These are phyloP conservation scores for Pipistrellus pipistrellus DNA, from an alignment of 2,797 vertebrate genomes.

Conservation along the genomic window DNA sequence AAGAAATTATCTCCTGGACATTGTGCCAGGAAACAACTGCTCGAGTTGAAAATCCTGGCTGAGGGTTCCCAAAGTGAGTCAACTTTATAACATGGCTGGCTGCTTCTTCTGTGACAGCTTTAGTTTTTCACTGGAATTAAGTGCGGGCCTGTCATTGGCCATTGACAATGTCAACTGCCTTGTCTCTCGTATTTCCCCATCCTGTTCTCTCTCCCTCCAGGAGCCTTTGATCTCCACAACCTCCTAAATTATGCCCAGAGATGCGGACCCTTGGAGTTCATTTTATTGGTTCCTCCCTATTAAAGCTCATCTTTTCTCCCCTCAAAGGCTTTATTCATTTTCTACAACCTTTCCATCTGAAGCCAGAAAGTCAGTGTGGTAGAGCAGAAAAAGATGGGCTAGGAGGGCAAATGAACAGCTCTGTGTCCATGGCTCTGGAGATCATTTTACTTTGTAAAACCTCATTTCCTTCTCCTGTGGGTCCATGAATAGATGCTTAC, in stretches of 20 bases:
- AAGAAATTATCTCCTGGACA: constrained; percentile 54
- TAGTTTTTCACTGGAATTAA: constrained; percentile 24
- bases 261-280: not conserved
- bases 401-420: constrained; percentile 36
- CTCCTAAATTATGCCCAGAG: not conserved
- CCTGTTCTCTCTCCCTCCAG: not conserved
- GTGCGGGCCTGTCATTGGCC: not conserved
- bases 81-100: not conserved
- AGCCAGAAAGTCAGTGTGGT: not conserved
- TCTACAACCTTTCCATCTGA: not conserved
- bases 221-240: constrained; percentile 40
- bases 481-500: not conserved
- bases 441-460: not conserved
- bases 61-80: constrained; percentile 40
- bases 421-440: not conserved
- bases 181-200: not conserved
- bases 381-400: constrained; percentile 35
- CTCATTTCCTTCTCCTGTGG: not conserved
- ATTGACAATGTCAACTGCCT: constrained; percentile 3
- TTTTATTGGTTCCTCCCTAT: not conserved
- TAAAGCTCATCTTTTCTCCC: not conserved
- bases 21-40: constrained; percentile 33
- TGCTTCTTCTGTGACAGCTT: constrained; percentile 51
- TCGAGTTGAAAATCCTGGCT: not conserved
- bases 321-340: constrained; percentile 24